Evolutionary conservation across 2,113 vertebrate species (phyloP), one percentile per base, ranked within the genome.

Genomic region (Leptobrachium ailaonicum): DNA sequence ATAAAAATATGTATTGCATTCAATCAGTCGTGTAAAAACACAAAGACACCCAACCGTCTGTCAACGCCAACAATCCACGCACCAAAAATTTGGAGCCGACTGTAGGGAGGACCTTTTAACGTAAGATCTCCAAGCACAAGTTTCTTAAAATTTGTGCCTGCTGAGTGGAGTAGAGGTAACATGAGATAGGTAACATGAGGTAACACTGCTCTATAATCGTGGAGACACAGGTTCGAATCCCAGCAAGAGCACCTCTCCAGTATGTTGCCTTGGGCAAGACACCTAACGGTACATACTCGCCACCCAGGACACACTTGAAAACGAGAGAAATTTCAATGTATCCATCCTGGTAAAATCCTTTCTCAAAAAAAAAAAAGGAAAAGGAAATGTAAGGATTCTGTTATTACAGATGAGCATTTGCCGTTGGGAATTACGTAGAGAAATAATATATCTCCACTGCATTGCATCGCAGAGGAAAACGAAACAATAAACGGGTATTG

Each of bases 21-120:
- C 86, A 90, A 92, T 89, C 85, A 90, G 88, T 89, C 87, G 88
- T 86, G 85, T 86, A 82, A 86, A 32, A 32, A 1, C 20, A 32
- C 20, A 32, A 32, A 88, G 84, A 90, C 84, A 86, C 60, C 86
- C 60, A 82, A 12, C 85, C 84, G 87, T 88, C 85, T 89, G 87
- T 83, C 84, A 77, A 82, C 73, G 40, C 56, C 68, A 53, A 64
- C 47, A 47, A 11, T 83, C 87, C 77, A 83, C 60, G 71, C 50
- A 13, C 43, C 72, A 72, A 41, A 66, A 85, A 87, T 85, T 86
- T 88, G 41, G 6, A 75, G 79, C 81, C 73, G 4, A 3, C 9
- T 8, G 56, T 12, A 14, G 10, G 10, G 13, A 60, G 56, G 10
- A 60, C 9, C 13, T 4, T 60, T 11, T 12, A 60, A 3, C 13